Evolutionary conservation across 2,797 vertebrate species (phyloP), one percentile per base, ranked within the genome.

Genomic region (Centroberyx gerrardi): DNA sequence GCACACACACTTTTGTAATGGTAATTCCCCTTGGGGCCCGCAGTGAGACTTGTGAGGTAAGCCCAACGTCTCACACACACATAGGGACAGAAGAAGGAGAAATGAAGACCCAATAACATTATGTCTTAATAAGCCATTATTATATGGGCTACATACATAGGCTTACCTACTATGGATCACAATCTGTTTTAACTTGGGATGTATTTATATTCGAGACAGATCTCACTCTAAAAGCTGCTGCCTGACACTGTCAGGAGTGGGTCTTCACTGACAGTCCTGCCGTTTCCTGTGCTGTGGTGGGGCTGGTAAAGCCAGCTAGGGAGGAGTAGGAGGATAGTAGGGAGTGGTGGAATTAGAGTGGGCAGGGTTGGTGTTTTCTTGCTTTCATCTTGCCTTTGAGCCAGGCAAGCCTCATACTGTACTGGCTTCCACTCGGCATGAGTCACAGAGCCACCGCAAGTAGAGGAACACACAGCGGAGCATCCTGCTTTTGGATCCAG

Each of bases 1-100:
- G 66, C 29, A 44, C 40, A 38, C 44, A 49, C 42, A 68, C 80
- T 67, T 92, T 91, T 92, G 85, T 93, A 40, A 92, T 90, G 91
- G 83, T 92, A 90, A 93, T 90, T 78, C 72, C 72, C 33, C 53
- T 12, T 15, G 65, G 53, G 79, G 73, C 77, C 78, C 82, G 70
- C 8, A 2, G 67, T 64, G 48, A 75, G 81, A 72, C 69, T 68
- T 69, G 65, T 71, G 76, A 82, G 60, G 67, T 73, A 54, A 70
- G 38, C 67, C 64, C 17, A 58, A 77, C 67, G 76, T 78, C 78
- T 76, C 65, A 65, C 62, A 76, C 62, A 76, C 27, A 60, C 54
- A 28, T 29, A 54, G 8, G 48, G 48, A 79, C 51, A 64, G 80
- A 70, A 54, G 52, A 63, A 53, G 9, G 52, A 53, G 71, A 44